Percentiles rank a stretch among this genome's conserved stretches.
These are phyloP conservation scores for Myrmecobius fasciatus DNA, from an alignment of 2,113 vertebrate genomes.

Conservation along the genomic window DNA sequence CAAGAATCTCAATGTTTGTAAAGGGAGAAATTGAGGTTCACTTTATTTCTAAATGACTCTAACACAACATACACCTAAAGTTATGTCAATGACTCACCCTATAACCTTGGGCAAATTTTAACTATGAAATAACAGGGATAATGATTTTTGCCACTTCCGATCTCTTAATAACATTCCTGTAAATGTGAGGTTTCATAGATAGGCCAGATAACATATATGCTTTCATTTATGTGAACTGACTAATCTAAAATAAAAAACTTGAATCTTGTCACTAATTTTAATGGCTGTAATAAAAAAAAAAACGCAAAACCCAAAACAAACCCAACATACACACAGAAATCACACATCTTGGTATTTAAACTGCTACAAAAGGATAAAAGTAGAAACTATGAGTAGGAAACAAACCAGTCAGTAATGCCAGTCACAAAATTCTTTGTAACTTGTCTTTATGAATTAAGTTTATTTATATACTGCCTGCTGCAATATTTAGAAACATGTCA, in stretches of 20 bases:
- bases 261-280: constrained; percentile 44
- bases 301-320: constrained; percentile 16
- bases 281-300: neutral
- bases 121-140: constrained; percentile 48
- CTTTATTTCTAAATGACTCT: constrained; percentile 49
- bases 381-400: constrained; percentile 27
- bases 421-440: constrained; percentile 8
- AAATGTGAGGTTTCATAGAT: neutral
- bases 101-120: constrained; percentile 63
- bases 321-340: too few species aligned
- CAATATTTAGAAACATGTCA: neutral
- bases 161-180: neutral
- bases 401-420: neutral
- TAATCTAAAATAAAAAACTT: neutral
- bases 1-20: neutral
- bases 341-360: constrained; percentile 19
- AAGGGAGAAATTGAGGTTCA: constrained; percentile 32
- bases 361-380: constrained; percentile 18
- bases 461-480: neutral
- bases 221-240: neutral
- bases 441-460: constrained; percentile 39
- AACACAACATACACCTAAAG: constrained; percentile 30
- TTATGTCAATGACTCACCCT: constrained; percentile 70
- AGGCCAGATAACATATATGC: neutral
- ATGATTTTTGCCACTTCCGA: constrained; percentile 25